phyloP scores from a whole-genome alignment of 2,888 invertebrate genomes.

The Priocnemis perturbator region DNA sequence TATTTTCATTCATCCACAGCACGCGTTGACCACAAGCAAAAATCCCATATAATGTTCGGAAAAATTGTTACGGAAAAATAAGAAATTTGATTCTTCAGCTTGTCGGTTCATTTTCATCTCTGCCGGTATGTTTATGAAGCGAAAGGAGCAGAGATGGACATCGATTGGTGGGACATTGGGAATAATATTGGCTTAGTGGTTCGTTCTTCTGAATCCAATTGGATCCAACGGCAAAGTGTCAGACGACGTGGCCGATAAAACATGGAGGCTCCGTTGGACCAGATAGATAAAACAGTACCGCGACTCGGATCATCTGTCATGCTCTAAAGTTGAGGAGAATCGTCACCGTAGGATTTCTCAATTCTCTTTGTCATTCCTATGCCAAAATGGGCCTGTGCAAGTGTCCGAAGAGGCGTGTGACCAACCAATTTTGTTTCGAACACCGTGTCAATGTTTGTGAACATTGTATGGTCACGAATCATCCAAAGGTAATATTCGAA shows the following conservation, averaged over 20 bases:
- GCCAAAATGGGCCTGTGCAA: conserved; percentile 96
- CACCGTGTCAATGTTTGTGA: conserved; percentile 99
- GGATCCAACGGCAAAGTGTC: conserved; percentile 30
- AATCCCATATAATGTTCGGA: no score
- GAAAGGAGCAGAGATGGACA: not conserved
- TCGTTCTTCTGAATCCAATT: conserved; percentile 30
- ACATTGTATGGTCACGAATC: conserved; percentile 97
- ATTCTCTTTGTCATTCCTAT: not conserved
- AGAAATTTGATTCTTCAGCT: no score
- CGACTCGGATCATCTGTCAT: conserved; percentile 27
- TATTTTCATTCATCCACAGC: no score
- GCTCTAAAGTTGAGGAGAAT: not conserved
- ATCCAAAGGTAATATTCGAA: conserved; percentile 86
- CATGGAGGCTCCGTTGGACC: conserved; percentile 32
- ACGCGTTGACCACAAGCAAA: no score
- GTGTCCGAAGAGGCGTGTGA: conserved; percentile 97
- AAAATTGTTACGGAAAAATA: no score
- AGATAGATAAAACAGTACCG: conserved; percentile 19
- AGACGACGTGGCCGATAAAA: conserved; percentile 60
- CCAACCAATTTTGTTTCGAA: conserved; percentile 99
- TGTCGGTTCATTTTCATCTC: no score
- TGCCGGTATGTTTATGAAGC: no score
- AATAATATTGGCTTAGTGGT: conserved; percentile 26
- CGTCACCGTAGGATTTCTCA: conserved; percentile 8
- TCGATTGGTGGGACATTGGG: conserved; percentile 11